phyloP scores from a whole-genome alignment of 2,797 vertebrate genomes.

The Sebastes matsubarae region DNA sequence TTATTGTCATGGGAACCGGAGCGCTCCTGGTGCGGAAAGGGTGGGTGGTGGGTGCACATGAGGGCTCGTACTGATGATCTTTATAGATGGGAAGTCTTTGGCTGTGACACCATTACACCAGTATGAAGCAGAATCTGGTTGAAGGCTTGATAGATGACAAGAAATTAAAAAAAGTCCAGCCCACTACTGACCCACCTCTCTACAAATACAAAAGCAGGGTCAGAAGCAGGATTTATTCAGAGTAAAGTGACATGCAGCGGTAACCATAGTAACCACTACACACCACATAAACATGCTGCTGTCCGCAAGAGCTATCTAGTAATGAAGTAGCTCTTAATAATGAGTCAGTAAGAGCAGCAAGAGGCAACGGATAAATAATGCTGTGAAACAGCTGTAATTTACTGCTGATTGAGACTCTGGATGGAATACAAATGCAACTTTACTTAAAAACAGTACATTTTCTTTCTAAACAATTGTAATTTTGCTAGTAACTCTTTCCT shows the following conservation, averaged over 20 bases:
- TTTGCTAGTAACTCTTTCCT: neutral
- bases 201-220: constrained; percentile 19
- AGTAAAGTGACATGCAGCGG: constrained; percentile 15
- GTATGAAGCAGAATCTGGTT: neutral
- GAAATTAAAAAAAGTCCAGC: neutral
- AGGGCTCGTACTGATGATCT: constrained; percentile 18
- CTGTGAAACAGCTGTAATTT: neutral
- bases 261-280: constrained; percentile 48
- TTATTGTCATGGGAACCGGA: constrained; percentile 70
- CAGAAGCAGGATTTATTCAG: constrained; percentile 25
- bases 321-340: constrained; percentile 30
- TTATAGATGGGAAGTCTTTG: constrained; percentile 11
- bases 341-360: neutral
- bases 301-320: constrained; percentile 20
- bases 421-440: neutral
- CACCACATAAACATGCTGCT: constrained; percentile 25
- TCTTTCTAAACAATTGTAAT: neutral
- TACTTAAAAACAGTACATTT: neutral
- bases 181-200: constrained; percentile 9
- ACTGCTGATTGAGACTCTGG: neutral
- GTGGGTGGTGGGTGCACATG: neutral
- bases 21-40: neutral
- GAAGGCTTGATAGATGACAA: constrained; percentile 12
- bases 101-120: neutral
- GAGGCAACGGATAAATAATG: neutral